These are phyloP conservation scores for Lasioglossum vierecki DNA, from an alignment of 2,888 invertebrate genomes.

Conservation along the genomic window DNA sequence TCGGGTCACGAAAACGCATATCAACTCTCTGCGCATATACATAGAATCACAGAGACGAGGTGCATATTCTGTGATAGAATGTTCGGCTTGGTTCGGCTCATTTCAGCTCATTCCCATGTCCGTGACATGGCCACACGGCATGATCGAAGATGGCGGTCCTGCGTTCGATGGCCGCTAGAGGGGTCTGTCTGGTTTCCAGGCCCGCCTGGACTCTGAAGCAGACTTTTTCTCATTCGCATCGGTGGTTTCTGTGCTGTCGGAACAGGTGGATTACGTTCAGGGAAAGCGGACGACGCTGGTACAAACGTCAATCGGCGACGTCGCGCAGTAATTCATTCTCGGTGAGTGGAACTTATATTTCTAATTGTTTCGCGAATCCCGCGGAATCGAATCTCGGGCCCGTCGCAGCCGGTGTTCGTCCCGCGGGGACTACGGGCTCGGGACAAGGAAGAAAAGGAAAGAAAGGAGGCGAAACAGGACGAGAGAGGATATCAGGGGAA, in stretches of 20 bases:
- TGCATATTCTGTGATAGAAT: not conserved
- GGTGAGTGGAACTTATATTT: constrained; percentile 64
- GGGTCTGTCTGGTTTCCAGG: constrained; percentile 43
- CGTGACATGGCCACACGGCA: constrained; percentile 20
- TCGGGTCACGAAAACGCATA: not conserved
- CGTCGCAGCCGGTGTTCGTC: constrained; percentile 17
- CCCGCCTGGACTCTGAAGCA: constrained; percentile 59
- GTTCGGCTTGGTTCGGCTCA: not conserved
- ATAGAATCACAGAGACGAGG: too few relatives aligned
- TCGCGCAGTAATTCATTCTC: constrained; percentile 36
- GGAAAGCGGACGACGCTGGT: constrained; percentile 66
- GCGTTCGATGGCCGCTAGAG: constrained; percentile 28
- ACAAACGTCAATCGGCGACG: constrained; percentile 65
- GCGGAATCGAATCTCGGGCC: not conserved
- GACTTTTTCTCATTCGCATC: constrained; percentile 71
- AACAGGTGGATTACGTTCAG: constrained; percentile 74
- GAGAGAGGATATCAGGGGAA: constrained; percentile 25
- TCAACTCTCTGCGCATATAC: too few relatives aligned
- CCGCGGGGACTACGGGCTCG: not conserved
- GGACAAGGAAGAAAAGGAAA: not conserved
- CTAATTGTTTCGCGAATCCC: constrained; percentile 15
- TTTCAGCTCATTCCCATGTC: not conserved
- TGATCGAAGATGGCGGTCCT: constrained; percentile 48
- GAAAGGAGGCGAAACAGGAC: constrained; percentile 3
- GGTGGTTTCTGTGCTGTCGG: constrained; percentile 73